phyloP scores from a whole-genome alignment of 64 coral and sea anemone species.

The Exaiptasia diaphana region DNA sequence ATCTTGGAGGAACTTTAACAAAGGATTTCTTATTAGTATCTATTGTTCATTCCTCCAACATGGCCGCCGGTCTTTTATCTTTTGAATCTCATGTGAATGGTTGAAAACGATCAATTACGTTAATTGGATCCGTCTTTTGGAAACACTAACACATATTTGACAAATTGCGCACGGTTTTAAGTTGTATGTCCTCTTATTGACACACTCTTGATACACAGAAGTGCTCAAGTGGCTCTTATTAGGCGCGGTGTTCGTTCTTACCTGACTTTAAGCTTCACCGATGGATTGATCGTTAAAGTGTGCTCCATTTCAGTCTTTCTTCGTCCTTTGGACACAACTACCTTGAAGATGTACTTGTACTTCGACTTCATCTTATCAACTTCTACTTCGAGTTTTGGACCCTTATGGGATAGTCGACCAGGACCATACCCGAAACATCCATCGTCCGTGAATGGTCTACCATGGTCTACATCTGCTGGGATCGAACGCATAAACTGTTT shows the following conservation, averaged over 20 bases:
- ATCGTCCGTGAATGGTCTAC: background rate
- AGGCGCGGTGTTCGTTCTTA: background rate
- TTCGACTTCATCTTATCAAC: slow-evolving; percentile 10
- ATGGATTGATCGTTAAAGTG: background rate
- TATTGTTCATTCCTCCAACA: no score
- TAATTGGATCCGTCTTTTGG: no score
- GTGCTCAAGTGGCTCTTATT: no score
- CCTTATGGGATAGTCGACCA: background rate
- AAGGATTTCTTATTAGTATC: no score
- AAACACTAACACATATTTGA: no score
- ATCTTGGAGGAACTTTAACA: no score
- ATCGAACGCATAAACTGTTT: background rate
- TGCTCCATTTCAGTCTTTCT: background rate
- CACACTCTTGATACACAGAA: no score
- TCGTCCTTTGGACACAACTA: slow-evolving; percentile 13
- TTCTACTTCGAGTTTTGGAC: background rate
- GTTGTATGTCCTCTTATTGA: no score
- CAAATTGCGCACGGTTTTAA: no score
- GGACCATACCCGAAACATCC: slow-evolving; percentile 21
- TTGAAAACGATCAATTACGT: no score
- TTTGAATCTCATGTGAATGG: no score
- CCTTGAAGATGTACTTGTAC: slow-evolving; percentile 19
- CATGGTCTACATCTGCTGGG: background rate
- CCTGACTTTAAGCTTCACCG: background rate
- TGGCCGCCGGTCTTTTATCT: no score